These are phyloP conservation scores for Eurystomus glaucurus DNA, from an alignment of 2,797 vertebrate species.

Conservation along the genomic window DNA sequence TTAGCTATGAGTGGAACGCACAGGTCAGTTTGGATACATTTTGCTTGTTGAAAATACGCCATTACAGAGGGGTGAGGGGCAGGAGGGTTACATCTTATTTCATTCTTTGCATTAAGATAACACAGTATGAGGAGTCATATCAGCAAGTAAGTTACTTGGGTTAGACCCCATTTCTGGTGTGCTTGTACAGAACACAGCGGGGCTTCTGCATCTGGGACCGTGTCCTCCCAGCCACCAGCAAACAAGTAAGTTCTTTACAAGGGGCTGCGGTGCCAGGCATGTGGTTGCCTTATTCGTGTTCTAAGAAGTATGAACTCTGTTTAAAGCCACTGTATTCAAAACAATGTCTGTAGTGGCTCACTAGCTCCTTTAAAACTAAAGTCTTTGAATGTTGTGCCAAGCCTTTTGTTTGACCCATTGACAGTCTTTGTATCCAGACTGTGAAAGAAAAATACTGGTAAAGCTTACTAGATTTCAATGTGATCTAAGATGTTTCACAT, in stretches of 20 bases:
- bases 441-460: not conserved
- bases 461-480: not conserved
- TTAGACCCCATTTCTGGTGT: not conserved
- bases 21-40: not conserved
- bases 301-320: not conserved
- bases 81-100: not conserved
- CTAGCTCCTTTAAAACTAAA: not conserved
- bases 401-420: not conserved
- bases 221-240: not conserved
- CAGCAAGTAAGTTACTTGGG: not conserved
- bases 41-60: not conserved
- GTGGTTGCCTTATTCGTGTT: not conserved
- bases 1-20: not conserved
- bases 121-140: not conserved
- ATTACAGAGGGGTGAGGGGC: not conserved
- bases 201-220: not conserved
- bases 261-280: not conserved
- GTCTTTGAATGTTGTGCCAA: not conserved
- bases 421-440: not conserved
- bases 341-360: rapidly evolving
- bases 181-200: not conserved
- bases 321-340: not conserved
- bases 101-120: not conserved
- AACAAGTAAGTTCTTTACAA: not conserved
- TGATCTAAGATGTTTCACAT: not conserved